Base-by-base conservation (phyloP, 2,888 invertebrate species). In the Drosophila peninsularis region DNA sequence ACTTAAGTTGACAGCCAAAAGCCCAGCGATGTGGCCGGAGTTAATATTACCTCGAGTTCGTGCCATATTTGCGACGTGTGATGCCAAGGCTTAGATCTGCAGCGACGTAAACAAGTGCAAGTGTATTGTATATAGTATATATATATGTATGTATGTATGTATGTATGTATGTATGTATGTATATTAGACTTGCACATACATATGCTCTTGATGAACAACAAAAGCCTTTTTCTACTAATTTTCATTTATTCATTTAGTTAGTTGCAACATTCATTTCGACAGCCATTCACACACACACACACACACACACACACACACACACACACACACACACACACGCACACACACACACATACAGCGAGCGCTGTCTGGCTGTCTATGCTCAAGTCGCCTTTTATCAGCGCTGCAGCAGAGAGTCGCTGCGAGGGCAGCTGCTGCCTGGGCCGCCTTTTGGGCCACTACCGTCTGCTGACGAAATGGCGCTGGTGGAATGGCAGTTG, bases 231-330 rank as follows among this genome's bases (percentile, higher is more conserved):
- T 79, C 64, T 70, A 85, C 84, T 85, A 89, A 89, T 89, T 85
- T 87, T 75, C 77, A 85, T 71, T 81, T 82, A 89, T 89, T 89
- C 89, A 89, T 89, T 85, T 81, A 77, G 84, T 86, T 83, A 79
- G 87, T 86, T 83, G 75, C 78, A 80, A 76, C 79, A 84, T 79
- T 84, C 88, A 82, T 86, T 86, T 75, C 69, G 70, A 63, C 75
- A 88, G 72, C 67, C 56, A 78, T 75, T 77, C 82, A 75, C 61
- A 67, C 44, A 53, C n/a, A n/a, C n/a, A n/a, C 44, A 62, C 24
- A n/a, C 1, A 21, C 1, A 14, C 6, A 42, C 5, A 41, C 44
- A 62, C 24, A n/a, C 1, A 24, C 1, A 14, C 6, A 44, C 5
- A 19, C 44, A 62, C 44, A 27, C 1, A 24, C 1, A 14, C 6